Conservation (phyloP, 2,888 invertebrate genomes). For the Auanema sp. region DNA sequence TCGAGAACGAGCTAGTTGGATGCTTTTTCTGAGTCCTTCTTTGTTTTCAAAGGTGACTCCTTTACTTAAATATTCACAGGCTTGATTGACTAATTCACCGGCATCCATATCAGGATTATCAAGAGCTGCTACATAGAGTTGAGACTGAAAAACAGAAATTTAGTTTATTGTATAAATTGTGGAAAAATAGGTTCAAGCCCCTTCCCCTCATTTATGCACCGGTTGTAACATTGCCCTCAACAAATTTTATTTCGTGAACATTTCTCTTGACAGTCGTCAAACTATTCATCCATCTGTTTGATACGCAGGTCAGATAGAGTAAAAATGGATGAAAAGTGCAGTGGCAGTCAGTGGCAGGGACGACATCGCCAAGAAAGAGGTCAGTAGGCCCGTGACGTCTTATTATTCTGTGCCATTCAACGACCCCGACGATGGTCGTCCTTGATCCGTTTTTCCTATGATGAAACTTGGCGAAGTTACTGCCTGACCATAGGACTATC, state of each 20-base stretch:
- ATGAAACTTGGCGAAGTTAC: too few species aligned
- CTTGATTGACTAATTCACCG: conserved; percentile 47
- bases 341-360: conserved; percentile 7
- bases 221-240: too few species aligned
- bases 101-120: conserved; percentile 49
- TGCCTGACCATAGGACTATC: too few species aligned
- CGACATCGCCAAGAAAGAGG: conserved; percentile 14
- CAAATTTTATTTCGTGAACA: background rate
- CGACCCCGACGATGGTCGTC: conserved; percentile 7
- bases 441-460: conserved; percentile 15
- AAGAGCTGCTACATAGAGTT: conserved; percentile 45
- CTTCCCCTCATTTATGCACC: background rate
- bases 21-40: conserved; percentile 57
- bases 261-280: background rate
- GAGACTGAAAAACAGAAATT: conserved; percentile 38
- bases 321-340: background rate
- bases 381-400: conserved; percentile 16
- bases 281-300: background rate
- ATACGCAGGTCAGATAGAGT: too few species aligned
- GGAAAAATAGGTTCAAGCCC: background rate
- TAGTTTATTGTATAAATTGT: background rate
- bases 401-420: conserved; percentile 21
- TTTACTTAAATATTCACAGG: conserved; percentile 40
- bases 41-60: conserved; percentile 57
- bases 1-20: conserved; percentile 53